Conservation (phyloP, 2,797 vertebrate species). For the Rhinichthys osculus region DNA sequence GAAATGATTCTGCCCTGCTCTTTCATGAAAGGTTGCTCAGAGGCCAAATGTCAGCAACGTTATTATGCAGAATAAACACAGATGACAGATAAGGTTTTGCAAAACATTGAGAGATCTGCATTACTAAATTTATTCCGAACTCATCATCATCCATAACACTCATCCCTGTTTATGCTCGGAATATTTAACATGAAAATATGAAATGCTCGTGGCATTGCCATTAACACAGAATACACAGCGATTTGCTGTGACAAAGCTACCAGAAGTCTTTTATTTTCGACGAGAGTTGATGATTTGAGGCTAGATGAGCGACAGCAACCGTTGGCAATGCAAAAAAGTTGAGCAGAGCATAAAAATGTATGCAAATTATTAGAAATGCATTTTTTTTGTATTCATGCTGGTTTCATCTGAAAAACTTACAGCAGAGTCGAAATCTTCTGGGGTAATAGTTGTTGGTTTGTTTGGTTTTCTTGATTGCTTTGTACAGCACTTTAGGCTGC, state of each 20-base stretch:
- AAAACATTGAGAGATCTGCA: constrained; percentile 12
- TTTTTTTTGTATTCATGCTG: no score
- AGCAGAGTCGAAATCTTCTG: no score
- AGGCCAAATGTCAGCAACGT: constrained; percentile 19
- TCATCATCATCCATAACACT: constrained; percentile 17
- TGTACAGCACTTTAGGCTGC: no score
- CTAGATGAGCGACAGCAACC: not conserved
- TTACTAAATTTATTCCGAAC: constrained; percentile 14
- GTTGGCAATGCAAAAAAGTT: not conserved
- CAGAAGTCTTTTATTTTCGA: not conserved
- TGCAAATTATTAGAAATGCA: not conserved
- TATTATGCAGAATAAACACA: constrained; percentile 33
- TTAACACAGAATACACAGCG: not conserved
- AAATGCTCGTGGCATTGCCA: not conserved
- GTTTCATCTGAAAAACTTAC: no score
- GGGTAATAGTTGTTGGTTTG: no score
- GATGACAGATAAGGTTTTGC: constrained; percentile 9
- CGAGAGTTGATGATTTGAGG: not conserved
- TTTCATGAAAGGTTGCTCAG: constrained; percentile 17
- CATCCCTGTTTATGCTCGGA: not conserved
- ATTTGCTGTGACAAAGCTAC: not conserved
- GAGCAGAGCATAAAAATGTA: not conserved
- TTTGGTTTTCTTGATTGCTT: no score
- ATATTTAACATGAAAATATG: constrained; percentile 12
- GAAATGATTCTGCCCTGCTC: constrained; percentile 27